These are phyloP conservation scores for Dasypogon diadema DNA, from an alignment of 2,888 invertebrate species.

Conservation along the genomic window DNA sequence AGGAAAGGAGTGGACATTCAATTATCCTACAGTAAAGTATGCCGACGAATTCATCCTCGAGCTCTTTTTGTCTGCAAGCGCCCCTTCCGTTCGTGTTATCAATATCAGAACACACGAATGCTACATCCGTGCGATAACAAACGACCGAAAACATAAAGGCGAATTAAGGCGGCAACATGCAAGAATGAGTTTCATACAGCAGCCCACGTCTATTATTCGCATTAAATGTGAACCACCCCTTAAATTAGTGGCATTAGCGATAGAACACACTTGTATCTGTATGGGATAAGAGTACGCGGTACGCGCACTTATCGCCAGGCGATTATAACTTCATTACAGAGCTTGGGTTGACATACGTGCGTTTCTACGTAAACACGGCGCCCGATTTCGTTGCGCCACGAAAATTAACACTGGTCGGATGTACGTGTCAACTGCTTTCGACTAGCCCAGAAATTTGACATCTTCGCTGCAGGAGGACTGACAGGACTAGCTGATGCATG, in stretches of 20 bases:
- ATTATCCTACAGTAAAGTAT: no score
- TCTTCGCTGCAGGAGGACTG: background rate
- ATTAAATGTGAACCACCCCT: slow-evolving; percentile 48
- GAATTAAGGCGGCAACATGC: slow-evolving; percentile 27
- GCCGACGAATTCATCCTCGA: no score
- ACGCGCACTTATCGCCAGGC: slow-evolving; percentile 51
- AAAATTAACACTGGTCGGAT: slow-evolving; percentile 52
- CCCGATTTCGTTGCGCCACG: slow-evolving; percentile 15
- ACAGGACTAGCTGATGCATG: slow-evolving; percentile 11
- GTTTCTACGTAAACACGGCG: slow-evolving; percentile 19
- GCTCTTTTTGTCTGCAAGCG: background rate
- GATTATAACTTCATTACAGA: slow-evolving; percentile 54
- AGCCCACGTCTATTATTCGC: slow-evolving; percentile 7
- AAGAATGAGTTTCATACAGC: background rate
- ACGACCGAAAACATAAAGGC: slow-evolving; percentile 37
- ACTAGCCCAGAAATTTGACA: slow-evolving; percentile 2
- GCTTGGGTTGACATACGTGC: background rate
- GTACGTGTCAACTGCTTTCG: slow-evolving; percentile 52
- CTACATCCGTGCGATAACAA: slow-evolving; percentile 47
- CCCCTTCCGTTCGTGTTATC: slow-evolving; percentile 16
- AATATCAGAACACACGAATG: slow-evolving; percentile 36
- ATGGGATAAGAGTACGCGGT: slow-evolving; percentile 27
- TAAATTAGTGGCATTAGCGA: slow-evolving; percentile 55
- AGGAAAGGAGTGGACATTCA: no score
- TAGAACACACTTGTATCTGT: slow-evolving; percentile 21